A percentile compares a stretch with the other conserved stretches of the same genome.
Evolutionary conservation across 2,888 invertebrate species (phyloP).

Genomic region (Rosalia funebris): DNA sequence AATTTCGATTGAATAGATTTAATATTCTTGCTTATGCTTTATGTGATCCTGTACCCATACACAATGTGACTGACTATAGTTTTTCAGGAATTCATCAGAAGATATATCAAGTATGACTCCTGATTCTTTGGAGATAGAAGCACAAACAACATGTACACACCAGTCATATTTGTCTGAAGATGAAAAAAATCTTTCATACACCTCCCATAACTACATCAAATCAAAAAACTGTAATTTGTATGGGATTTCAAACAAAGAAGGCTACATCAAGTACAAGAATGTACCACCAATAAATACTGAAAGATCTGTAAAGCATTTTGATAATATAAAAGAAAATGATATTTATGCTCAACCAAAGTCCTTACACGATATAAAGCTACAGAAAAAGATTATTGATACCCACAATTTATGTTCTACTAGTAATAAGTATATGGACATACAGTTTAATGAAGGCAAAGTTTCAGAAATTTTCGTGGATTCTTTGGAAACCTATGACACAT

Average conservation of each 20-base stretch:
- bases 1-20: no score
- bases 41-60: no score
- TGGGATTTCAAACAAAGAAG: background rate
- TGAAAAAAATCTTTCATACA: constrained; percentile 17
- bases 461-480: constrained; percentile 53
- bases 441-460: constrained; percentile 33
- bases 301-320: background rate
- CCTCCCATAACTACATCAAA: background rate
- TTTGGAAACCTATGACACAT: constrained; percentile 48
- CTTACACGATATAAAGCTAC: constrained; percentile 23
- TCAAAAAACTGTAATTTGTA: background rate
- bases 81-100: constrained; percentile 20
- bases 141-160: constrained; percentile 12
- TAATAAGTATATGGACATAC: background rate
- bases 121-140: constrained; percentile 57
- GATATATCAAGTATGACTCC: constrained; percentile 57
- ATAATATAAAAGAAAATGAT: constrained; percentile 35
- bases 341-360: constrained; percentile 40
- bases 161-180: constrained; percentile 24
- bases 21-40: no score
- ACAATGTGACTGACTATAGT: no score
- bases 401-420: background rate
- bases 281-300: constrained; percentile 1
- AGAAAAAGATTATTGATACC: no score
- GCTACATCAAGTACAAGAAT: background rate